Evolutionary conservation across 1,140 invertebrate genomes (phyloP).

Genomic region (Pogonus chalceus): DNA sequence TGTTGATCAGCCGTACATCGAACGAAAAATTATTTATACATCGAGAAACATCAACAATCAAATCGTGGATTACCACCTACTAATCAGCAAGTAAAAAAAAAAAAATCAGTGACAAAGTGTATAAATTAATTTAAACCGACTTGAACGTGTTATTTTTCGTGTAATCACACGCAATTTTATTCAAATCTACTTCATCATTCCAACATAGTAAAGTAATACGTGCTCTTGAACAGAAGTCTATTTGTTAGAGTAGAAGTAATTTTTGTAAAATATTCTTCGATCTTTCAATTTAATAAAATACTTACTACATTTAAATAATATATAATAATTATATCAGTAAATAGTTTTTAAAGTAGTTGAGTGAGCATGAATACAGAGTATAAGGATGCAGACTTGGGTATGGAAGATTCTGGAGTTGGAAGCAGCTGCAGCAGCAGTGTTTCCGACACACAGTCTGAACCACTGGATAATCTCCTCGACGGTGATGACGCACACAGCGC

Average conservation of each 20-base stretch:
- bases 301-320: too few relatives aligned
- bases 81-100: too few relatives aligned
- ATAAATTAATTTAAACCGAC: not conserved
- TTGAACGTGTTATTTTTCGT: not conserved
- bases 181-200: not conserved
- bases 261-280: not conserved
- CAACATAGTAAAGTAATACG: not conserved
- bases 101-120: conserved; percentile 1
- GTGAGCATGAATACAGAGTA: conserved; percentile 3
- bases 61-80: not conserved
- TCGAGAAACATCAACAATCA: too few relatives aligned
- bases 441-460: not conserved
- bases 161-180: not conserved
- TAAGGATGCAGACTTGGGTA: not conserved
- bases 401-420: conserved; percentile 1
- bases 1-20: not conserved
- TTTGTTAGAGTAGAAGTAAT: not conserved
- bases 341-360: not conserved
- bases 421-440: conserved; percentile 4
- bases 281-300: too few relatives aligned
- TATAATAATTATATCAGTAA: conserved; percentile 1
- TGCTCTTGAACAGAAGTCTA: not conserved
- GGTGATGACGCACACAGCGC: not conserved
- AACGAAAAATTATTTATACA: too few relatives aligned
- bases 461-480: not conserved